Evolutionary conservation across 2,797 vertebrate genomes (phyloP).

Genomic region (Pseudochaenichthys georgianus): DNA sequence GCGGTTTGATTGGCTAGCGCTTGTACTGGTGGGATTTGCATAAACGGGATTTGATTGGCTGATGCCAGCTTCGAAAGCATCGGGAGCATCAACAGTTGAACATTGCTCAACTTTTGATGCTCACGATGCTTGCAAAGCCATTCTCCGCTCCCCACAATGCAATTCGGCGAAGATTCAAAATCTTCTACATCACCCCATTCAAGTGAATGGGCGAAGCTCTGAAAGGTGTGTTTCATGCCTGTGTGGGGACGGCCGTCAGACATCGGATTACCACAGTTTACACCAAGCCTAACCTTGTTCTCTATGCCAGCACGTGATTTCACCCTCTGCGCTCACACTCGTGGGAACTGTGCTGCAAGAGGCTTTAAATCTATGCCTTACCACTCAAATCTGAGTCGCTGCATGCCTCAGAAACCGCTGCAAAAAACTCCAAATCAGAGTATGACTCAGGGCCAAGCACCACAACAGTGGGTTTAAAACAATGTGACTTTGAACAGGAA

Average conservation of each 20-base stretch:
- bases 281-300: slow-evolving; percentile 50
- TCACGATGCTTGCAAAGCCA: too few species aligned
- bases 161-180: too few species aligned
- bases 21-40: too few species aligned
- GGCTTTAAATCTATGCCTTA: slow-evolving; percentile 58
- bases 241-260: neutral
- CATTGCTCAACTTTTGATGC: too few species aligned
- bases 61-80: too few species aligned
- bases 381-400: slow-evolving; percentile 57
- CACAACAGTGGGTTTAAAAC: neutral
- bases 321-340: slow-evolving; percentile 37
- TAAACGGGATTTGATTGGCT: too few species aligned
- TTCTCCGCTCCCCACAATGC: too few species aligned
- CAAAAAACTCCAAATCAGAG: slow-evolving; percentile 22
- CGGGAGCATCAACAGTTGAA: too few species aligned
- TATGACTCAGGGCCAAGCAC: slow-evolving; percentile 28
- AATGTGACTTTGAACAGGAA: neutral
- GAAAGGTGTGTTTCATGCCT: too few species aligned
- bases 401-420: slow-evolving; percentile 22
- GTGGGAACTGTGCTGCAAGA: slow-evolving; percentile 60
- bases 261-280: slow-evolving; percentile 56
- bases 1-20: too few species aligned
- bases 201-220: too few species aligned
- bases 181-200: too few species aligned
- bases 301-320: slow-evolving; percentile 61